Evolutionary conservation across 2,888 invertebrate genomes (phyloP).

Genomic region (Lasius fuliginosus): DNA sequence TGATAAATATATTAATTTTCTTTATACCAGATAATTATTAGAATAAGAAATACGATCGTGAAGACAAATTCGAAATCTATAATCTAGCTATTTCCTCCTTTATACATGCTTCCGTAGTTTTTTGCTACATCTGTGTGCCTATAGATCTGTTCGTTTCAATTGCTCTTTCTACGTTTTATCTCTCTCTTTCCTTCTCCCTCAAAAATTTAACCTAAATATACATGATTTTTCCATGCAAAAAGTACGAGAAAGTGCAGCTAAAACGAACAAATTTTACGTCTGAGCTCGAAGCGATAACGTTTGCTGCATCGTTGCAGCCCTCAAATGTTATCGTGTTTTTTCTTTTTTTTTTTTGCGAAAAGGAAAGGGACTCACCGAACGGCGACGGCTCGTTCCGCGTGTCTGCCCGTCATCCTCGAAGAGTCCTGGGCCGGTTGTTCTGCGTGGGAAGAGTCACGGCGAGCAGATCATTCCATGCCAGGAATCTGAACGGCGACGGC

Average conservation of each 20-base stretch:
- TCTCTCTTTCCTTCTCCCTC: background rate
- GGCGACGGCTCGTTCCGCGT: slow-evolving; percentile 60
- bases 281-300: too few species aligned
- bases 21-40: background rate
- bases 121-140: background rate
- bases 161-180: background rate
- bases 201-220: background rate
- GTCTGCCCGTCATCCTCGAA: slow-evolving; percentile 66
- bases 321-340: background rate
- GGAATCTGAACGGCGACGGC: slow-evolving; percentile 33
- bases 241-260: background rate
- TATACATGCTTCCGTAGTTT: background rate
- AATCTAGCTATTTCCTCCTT: background rate
- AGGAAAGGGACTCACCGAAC: slow-evolving; percentile 66
- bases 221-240: background rate
- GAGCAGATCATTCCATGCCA: slow-evolving; percentile 62
- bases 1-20: too few species aligned
- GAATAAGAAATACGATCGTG: background rate
- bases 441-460: slow-evolving; percentile 63
- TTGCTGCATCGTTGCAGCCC: too few species aligned
- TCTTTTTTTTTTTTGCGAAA: background rate
- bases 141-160: background rate
- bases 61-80: slow-evolving; percentile 11
- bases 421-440: slow-evolving; percentile 57
- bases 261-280: background rate